Conservation (phyloP, 2,888 invertebrate genomes). For the Selenia dentaria region DNA sequence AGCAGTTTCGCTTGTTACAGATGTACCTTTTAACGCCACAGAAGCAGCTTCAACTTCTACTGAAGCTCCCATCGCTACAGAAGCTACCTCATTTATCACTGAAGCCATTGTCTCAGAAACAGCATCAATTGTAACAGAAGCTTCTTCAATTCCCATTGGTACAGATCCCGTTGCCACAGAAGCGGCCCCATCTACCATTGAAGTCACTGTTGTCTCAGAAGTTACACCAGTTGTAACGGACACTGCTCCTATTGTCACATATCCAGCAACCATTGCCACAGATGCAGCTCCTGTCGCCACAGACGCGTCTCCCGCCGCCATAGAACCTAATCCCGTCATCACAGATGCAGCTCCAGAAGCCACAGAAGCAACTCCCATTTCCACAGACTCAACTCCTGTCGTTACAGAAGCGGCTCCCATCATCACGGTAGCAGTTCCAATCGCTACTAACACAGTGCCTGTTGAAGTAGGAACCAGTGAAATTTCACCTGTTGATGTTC, state of each 20-base stretch:
- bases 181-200: slow-evolving; percentile 5
- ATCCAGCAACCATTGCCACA: not conserved
- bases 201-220: slow-evolving; percentile 1
- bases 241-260: slow-evolving; percentile 3
- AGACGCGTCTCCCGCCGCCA: slow-evolving; percentile 2
- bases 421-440: slow-evolving; percentile 1
- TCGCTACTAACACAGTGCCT: not conserved
- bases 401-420: slow-evolving; percentile 4
- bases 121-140: slow-evolving; percentile 6
- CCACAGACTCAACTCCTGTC: not conserved
- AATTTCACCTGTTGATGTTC: slow-evolving; percentile 14
- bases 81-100: slow-evolving; percentile 1
- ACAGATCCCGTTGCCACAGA: slow-evolving; percentile 6
- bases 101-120: slow-evolving; percentile 9
- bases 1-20: slow-evolving; percentile 7
- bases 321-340: slow-evolving; percentile 3
- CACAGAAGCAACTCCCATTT: slow-evolving; percentile 3
- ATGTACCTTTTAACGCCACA: slow-evolving; percentile 1
- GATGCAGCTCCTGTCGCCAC: slow-evolving; percentile 6
- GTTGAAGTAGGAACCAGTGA: not conserved
- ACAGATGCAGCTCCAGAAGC: slow-evolving; percentile 5
- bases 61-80: slow-evolving; percentile 4
- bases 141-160: too few species aligned
- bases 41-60: not conserved
- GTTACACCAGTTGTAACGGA: slow-evolving; percentile 1